Evolutionary conservation across 2,113 vertebrate species (phyloP).

Genomic region (Takifugu flavidus): DNA sequence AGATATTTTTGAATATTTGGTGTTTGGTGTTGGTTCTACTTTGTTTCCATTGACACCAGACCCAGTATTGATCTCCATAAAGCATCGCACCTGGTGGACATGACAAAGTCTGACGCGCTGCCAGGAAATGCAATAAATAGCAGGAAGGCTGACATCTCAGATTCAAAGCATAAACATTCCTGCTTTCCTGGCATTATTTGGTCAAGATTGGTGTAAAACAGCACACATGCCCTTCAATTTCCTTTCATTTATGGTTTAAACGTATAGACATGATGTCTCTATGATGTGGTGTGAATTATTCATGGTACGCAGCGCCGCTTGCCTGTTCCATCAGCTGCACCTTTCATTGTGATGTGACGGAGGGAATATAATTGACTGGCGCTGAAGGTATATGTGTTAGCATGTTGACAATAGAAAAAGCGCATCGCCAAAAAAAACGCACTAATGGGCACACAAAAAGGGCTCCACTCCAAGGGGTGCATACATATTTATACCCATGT

Average conservation of each 20-base stretch:
- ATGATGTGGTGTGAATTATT: conserved; percentile 30
- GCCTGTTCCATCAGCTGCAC: conserved; percentile 18
- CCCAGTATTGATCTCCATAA: too few species aligned
- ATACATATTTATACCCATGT: conserved; percentile 73
- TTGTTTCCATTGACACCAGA: too few species aligned
- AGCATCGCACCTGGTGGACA: too few species aligned
- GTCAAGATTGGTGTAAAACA: too few species aligned
- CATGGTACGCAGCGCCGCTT: conserved; percentile 16
- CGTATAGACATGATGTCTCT: conserved; percentile 4
- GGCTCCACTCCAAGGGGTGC: conserved; percentile 64
- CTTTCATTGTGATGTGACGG: conserved; percentile 22
- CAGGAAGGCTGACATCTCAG: too few species aligned
- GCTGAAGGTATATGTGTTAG: conserved; percentile 29
- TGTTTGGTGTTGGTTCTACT: too few species aligned
- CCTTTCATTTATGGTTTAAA: conserved; percentile 2
- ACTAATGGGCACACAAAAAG: conserved; percentile 65
- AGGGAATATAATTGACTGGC: conserved; percentile 42
- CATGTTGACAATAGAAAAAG: conserved; percentile 44
- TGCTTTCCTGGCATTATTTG: too few species aligned
- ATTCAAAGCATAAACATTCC: too few species aligned
- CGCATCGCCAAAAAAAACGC: conserved; percentile 46
- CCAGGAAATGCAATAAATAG: too few species aligned
- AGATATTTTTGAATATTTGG: too few species aligned
- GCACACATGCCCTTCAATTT: conserved; percentile 2
- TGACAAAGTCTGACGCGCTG: too few species aligned